Conservation (phyloP, 64 coral and sea anemone genomes). For the Catalaphyllia jardinei region DNA sequence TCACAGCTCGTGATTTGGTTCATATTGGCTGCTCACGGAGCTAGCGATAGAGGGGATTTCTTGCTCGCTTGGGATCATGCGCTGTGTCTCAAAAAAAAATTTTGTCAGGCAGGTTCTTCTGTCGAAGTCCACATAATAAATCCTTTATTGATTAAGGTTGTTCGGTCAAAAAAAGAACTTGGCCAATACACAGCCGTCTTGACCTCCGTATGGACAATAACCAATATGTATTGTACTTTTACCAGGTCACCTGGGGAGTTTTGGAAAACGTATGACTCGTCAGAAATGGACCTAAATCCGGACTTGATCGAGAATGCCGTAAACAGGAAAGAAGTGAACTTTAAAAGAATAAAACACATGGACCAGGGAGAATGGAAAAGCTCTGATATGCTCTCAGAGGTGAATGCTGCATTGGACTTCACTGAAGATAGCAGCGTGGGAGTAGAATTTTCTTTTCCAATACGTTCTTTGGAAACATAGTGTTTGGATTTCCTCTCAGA, state of each 20-base stretch:
- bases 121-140: too few species aligned
- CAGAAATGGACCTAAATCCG: constrained; percentile 54
- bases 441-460: constrained; percentile 30
- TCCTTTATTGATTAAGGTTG: too few species aligned
- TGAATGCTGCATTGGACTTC: constrained; percentile 38
- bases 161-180: too few species aligned
- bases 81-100: too few species aligned
- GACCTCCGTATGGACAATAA: too few species aligned
- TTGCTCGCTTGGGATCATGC: too few species aligned
- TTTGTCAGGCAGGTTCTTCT: too few species aligned
- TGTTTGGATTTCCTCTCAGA: neutral
- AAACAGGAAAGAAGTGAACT: constrained; percentile 19
- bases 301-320: constrained; percentile 28
- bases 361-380: constrained; percentile 17
- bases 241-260: constrained; percentile 69
- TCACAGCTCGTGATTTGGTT: too few species aligned
- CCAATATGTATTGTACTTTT: neutral
- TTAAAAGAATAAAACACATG: constrained; percentile 40
- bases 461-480: neutral
- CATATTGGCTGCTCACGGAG: too few species aligned
- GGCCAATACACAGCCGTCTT: too few species aligned
- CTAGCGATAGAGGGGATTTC: too few species aligned
- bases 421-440: constrained; percentile 6
- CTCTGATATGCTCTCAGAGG: constrained; percentile 10
- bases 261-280: constrained; percentile 48